Conservation (phyloP, 2,888 invertebrate species). For the Chironomus riparius region DNA sequence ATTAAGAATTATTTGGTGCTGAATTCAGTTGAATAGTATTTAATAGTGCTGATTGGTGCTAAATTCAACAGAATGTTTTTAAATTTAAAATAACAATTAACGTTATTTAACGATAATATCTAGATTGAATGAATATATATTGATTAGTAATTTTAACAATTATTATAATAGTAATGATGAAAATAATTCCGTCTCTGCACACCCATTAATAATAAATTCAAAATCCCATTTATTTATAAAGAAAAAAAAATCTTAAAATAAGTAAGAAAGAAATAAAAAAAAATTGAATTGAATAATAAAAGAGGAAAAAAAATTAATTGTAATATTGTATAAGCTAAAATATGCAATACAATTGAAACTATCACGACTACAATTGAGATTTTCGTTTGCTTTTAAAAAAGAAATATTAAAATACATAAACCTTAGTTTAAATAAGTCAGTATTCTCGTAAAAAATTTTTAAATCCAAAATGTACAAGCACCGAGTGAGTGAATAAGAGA, state of each 20-base stretch:
- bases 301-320: not conserved
- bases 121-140: no score
- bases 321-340: constrained; percentile 5
- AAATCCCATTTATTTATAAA: not conserved
- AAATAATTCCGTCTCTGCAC: not conserved
- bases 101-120: no score
- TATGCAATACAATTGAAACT: constrained; percentile 5
- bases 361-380: not conserved
- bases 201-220: not conserved
- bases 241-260: not conserved
- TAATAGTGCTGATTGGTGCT: no score
- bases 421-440: constrained; percentile 11
- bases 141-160: no score
- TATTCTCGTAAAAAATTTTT: not conserved
- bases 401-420: not conserved
- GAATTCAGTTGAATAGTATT: no score
- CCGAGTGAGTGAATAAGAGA: no score
- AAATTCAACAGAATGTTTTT: no score
- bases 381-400: not conserved
- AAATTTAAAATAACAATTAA: no score
- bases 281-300: no score
- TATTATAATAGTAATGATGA: no score
- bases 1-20: no score
- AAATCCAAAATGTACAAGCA: not conserved
- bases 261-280: no score